phyloP scores from a whole-genome alignment of 2,113 vertebrate species.

The Meles meles region DNA sequence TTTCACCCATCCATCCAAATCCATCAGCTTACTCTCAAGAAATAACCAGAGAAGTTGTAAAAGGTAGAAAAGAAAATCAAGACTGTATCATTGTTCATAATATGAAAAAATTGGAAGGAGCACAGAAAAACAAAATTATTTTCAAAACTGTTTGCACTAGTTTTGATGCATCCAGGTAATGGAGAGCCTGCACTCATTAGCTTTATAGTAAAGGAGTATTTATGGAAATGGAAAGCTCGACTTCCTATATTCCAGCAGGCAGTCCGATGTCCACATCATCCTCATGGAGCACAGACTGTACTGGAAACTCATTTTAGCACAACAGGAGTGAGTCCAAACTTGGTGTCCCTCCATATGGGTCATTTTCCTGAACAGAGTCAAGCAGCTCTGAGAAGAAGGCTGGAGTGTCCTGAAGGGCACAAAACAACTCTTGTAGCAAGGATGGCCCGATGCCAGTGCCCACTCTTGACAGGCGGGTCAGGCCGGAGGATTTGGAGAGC shows the following conservation, averaged over 20 bases:
- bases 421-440: not conserved
- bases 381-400: not conserved
- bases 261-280: not conserved
- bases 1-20: not conserved
- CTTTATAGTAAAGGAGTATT: not conserved
- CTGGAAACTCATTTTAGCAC: not conserved
- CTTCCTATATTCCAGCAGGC: not conserved
- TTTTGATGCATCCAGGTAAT: not conserved
- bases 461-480: no score
- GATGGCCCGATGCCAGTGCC: not conserved
- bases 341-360: not conserved
- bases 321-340: not conserved
- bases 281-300: not conserved
- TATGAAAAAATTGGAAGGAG: not conserved
- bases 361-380: not conserved
- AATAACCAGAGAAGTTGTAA: not conserved
- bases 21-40: not conserved
- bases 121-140: not conserved
- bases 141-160: not conserved
- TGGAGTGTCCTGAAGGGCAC: not conserved
- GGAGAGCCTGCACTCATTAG: not conserved
- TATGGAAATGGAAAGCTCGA: not conserved
- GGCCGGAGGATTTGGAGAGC: not conserved
- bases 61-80: not conserved
- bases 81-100: not conserved